Base-by-base conservation (phyloP, 2,888 invertebrate genomes). In the Lymantria monacha region DNA sequence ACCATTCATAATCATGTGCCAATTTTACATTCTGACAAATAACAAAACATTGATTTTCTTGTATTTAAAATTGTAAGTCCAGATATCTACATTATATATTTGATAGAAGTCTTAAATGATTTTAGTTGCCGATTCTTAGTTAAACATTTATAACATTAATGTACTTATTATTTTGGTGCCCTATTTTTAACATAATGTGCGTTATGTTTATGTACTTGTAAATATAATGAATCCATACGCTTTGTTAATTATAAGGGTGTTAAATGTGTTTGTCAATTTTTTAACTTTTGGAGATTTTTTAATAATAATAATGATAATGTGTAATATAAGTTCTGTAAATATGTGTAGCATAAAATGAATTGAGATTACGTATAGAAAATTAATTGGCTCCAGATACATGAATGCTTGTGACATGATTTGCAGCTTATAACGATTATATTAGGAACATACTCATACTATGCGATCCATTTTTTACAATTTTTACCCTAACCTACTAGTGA, bases 201-300 rank as follows among this genome's bases (percentile, higher is more conserved):
- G 68, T 78, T 85, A 79, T 76, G 68, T 77, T 72, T 76, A 75
- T 72, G 74, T 83, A 83, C 75, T 71, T 89, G 87, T 90, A 90
- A 83, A 90, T 89, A 90, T 62, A 72, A 89, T 81, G 90, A 90
- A 91, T 90, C 91, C 87, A 89, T 89, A 88, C 90, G 90, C 90
- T 91, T 91, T 90, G 83, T 79, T 89, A 88, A 87, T 44, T 79
- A 77, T 89, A 90, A 89, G 90, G 78, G 87, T 87, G 85, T 87
- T 88, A 80, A 72, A 86, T 87, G 87, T 89, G 88, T 91, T 88
- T 89, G 85, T 89, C 87, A 79, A 82, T 85, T 89, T 88, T 83
- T 85, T 81, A 82, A 85, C 82, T 81, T 85, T 87, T 85, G 81
- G 85, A 85, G 81, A 78, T 83, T 82, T 82, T 70, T 69, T 82